Base-by-base conservation (phyloP, 2,797 vertebrate species). In the Semaprochilodus insignis region DNA sequence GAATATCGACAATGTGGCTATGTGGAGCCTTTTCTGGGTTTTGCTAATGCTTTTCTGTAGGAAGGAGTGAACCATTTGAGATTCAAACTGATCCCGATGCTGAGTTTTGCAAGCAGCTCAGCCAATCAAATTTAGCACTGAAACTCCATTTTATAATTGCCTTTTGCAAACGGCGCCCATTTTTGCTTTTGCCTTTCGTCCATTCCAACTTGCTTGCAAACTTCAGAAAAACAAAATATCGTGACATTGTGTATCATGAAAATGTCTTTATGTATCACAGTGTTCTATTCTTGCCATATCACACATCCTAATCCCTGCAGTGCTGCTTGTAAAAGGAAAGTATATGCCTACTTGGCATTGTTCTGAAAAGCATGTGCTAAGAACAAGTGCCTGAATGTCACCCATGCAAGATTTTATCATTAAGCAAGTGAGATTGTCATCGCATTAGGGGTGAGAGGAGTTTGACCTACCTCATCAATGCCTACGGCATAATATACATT, bases 401-500 rank as follows among this genome's bases (percentile, higher is more conserved):
- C 31, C 73, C 6, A 23, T 60, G 73, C 11, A 23, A n/a, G 73
- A 55, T 34, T 52, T 65, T 34, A 54, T 19, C 48, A 54, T 27
- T 16, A 71, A 25, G 40, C 67, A 21, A 7, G 40, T 15, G 69
- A 8, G 44, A 51, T 13, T 55, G 66, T 27, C 70, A 65, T 48
- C n/a, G 52, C 27, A 19, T 60, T 54, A 17, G 21, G 59, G 40
- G 25, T 2, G 72, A 57, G 71, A 23, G 16, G 48, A 31, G 65
- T 51, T 31, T 62, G 65, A 62, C 44, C 19, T 70, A 36, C 17
- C n/a, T 60, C n/a, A 14, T 21, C 21, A 62, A 21, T 21, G 19
- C 65, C 65, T 62, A 36, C 60, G 52, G 55, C 21, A 63, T 36
- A 36, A 40, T 21, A 69, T 69, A 66, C 51, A 62, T 51, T 75